phyloP scores from a whole-genome alignment of 1,140 invertebrate species.

The Trachelipus rathkii region DNA sequence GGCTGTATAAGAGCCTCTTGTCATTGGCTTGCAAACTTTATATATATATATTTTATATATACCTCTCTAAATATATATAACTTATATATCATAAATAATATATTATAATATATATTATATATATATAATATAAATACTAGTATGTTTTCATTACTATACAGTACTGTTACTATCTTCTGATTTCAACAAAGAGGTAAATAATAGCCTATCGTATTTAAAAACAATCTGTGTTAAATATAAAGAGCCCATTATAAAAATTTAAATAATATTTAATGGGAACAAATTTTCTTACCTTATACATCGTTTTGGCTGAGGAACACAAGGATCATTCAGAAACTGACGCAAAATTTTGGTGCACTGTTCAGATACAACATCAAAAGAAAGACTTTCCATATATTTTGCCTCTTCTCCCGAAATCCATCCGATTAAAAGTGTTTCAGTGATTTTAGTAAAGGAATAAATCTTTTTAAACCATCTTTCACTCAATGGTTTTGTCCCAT shows the following conservation, averaged over 20 bases:
- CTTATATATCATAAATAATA: too few relatives aligned
- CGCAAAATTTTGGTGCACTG: slow-evolving; percentile 74
- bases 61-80: too few relatives aligned
- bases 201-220: too few relatives aligned
- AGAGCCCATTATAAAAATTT: too few relatives aligned
- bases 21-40: slow-evolving; percentile 71
- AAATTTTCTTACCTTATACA: slow-evolving; percentile 67
- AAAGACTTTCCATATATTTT: slow-evolving; percentile 75
- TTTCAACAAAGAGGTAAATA: too few relatives aligned
- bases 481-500: slow-evolving; percentile 41
- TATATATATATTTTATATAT: too few relatives aligned
- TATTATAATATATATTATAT: too few relatives aligned
- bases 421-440: slow-evolving; percentile 70
- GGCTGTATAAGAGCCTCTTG: slow-evolving; percentile 81
- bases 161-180: too few relatives aligned
- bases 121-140: too few relatives aligned
- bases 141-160: too few relatives aligned
- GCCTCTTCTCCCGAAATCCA: slow-evolving; percentile 84
- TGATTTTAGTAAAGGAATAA: slow-evolving; percentile 79
- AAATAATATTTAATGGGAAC: too few relatives aligned
- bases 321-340: slow-evolving; percentile 78
- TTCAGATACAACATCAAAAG: slow-evolving; percentile 64
- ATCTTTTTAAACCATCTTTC: slow-evolving; percentile 86
- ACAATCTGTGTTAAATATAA: too few relatives aligned
- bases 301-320: slow-evolving; percentile 72